Conservation (phyloP, 1,140 invertebrate genomes). For the Metaphire vulgaris region DNA sequence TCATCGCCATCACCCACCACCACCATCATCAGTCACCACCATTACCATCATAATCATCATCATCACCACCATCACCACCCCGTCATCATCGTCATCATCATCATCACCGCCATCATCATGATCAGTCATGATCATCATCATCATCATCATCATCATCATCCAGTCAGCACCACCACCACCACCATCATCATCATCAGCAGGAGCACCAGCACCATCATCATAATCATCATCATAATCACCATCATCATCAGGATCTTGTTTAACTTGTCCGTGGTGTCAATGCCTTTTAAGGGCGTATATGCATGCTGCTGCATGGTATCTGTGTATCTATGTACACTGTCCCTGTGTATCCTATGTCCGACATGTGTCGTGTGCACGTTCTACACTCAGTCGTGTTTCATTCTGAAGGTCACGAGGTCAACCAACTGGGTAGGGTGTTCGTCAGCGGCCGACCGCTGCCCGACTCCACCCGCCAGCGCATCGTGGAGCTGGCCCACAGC, state of each 20-base stretch:
- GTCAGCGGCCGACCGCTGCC: slow-evolving; percentile 83
- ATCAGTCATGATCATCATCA: slow-evolving; percentile 21
- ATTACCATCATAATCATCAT: slow-evolving; percentile 4
- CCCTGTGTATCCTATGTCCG: no score
- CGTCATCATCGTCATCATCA: slow-evolving; percentile 17
- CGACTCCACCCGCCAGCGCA: slow-evolving; percentile 71
- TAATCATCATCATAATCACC: no score
- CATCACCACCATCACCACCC: not conserved
- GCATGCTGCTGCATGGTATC: no score
- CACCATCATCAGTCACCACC: not conserved
- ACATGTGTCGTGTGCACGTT: no score
- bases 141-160: slow-evolving; percentile 17
- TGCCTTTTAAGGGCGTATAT: no score
- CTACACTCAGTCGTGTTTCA: no score
- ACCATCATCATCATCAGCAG: not conserved
- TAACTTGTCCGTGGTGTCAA: no score
- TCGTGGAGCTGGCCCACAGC: slow-evolving; percentile 84
- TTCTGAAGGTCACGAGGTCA: slow-evolving; percentile 66
- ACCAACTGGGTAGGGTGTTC: slow-evolving; percentile 84
- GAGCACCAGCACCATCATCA: no score
- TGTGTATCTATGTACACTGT: no score
- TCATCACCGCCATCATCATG: slow-evolving; percentile 11
- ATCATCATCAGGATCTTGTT: no score
- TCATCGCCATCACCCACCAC: slow-evolving; percentile 12
- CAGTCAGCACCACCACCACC: not conserved